A percentile compares a stretch with the other conserved stretches of the same genome.
Evolutionary conservation across 1,140 invertebrate genomes (phyloP).

Genomic region (Zaprionus lachaisei): DNA sequence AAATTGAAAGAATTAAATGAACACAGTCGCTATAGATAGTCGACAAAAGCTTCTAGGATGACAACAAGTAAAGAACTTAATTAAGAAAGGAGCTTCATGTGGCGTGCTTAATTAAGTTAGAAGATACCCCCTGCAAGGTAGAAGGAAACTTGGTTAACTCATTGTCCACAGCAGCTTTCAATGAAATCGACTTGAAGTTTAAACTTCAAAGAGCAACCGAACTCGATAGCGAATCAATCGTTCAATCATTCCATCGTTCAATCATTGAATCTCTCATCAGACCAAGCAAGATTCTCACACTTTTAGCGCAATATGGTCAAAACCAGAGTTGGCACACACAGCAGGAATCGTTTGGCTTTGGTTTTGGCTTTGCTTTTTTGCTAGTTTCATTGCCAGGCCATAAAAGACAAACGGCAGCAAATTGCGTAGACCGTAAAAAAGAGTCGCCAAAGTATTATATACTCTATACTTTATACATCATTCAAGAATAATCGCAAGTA

Average conservation of each 20-base stretch:
- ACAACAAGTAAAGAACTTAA: neutral
- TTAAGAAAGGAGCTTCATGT: neutral
- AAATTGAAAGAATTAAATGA: neutral
- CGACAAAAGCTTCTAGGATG: neutral
- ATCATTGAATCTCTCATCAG: conserved; percentile 1
- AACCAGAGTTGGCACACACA: conserved; percentile 35
- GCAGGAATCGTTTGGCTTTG: conserved; percentile 22
- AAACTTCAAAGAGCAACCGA: neutral
- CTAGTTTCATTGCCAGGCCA: conserved; percentile 65
- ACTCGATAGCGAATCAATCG: neutral
- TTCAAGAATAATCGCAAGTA: conserved; percentile 66
- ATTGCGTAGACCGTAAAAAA: conserved; percentile 62
- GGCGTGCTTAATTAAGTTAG: neutral
- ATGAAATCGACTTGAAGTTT: neutral
- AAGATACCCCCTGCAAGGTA: neutral
- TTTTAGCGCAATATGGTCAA: conserved; percentile 56
- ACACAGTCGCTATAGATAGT: neutral
- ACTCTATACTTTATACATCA: conserved; percentile 23
- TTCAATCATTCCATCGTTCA: conserved; percentile 1
- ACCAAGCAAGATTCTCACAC: conserved; percentile 35
- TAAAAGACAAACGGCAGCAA: conserved; percentile 50
- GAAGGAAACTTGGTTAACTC: no score
- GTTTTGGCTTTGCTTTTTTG: conserved; percentile 30
- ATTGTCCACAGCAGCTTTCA: neutral
- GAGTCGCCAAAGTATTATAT: conserved; percentile 54